Evolutionary conservation across 2,113 vertebrate genomes (phyloP), one percentile per base, ranked within the genome.

Genomic region (Sialia sialis): DNA sequence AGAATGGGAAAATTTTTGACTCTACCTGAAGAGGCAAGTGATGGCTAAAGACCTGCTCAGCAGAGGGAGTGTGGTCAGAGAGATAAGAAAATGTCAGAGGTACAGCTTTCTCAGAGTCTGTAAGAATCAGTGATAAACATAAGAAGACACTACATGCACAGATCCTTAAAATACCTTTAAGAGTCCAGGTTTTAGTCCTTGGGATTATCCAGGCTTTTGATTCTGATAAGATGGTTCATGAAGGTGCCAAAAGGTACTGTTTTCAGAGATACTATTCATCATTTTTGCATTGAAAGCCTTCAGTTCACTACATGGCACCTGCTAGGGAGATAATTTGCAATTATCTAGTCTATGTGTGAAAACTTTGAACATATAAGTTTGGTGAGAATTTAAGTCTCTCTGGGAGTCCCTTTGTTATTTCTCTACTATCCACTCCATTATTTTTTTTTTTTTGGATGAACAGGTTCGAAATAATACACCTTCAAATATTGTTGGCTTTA

Each of bases 1-100:
- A 83, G 32, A 84, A 76, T 15, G 17, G 8, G 43, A 77, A 76
- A 63, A 62, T 82, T 54, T 89, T 58, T 76, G 58, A 69, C 39
- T 63, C 30, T 68, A 55, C 8, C 13, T 9, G 6, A n/a, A 62
- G 59, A 83, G 16, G 10, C n/a, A 85, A 84, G 10, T 73, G 69
- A 46, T 72, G 41, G 44, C 48, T 79, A 64, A 51, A 97, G 74
- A 80, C 55, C 54, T 85, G 30, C 46, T 70, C 46, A 76, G 54
- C 49, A 76, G 27, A 82, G 49, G 16, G 38, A 82, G 46, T 91
- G 84, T 93, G 78, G 63, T 46, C 58, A 55, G 78, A 66, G 70
- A 96, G 91, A 93, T 94, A 94, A 91, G 87, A 62, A 92, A 94
- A 87, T 69, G 91, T 90, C 67, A 95, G 67, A 91, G 38, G 59